These are phyloP conservation scores for Phanerotoma sp. DNA, from an alignment of 2,888 invertebrate species.

Conservation along the genomic window DNA sequence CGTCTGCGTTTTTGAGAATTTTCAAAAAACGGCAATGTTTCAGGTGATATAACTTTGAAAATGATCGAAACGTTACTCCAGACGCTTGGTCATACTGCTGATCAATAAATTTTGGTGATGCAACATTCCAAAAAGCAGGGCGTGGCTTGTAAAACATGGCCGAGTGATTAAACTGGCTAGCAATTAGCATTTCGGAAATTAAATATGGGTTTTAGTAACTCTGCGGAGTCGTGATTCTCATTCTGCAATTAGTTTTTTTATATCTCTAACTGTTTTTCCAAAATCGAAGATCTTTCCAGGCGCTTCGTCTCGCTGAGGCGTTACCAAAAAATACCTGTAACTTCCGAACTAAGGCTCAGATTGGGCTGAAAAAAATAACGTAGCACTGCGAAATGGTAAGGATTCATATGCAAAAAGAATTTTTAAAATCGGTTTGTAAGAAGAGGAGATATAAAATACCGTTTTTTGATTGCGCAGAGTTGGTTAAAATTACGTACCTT, in stretches of 20 bases:
- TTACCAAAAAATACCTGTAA: conserved; percentile 26
- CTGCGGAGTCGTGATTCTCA: not conserved
- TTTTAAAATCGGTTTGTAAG: conserved; percentile 24
- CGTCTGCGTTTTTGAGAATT: no score
- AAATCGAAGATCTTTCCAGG: conserved; percentile 5
- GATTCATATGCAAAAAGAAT: conserved; percentile 37
- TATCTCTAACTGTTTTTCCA: not conserved
- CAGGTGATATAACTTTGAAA: no score
- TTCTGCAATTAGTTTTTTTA: not conserved
- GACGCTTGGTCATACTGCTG: not conserved
- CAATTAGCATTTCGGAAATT: not conserved
- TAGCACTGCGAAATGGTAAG: conserved; percentile 47
- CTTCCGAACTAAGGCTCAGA: conserved; percentile 6
- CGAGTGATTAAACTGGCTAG: not conserved
- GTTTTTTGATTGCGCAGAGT: conserved; percentile 43
- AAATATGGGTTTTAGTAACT: not conserved
- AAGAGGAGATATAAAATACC: conserved; percentile 40
- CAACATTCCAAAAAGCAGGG: not conserved
- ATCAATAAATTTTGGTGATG: not conserved
- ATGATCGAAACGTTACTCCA: not conserved
- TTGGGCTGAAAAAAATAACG: conserved; percentile 33
- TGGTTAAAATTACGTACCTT: conserved; percentile 27
- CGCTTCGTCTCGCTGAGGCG: conserved; percentile 1
- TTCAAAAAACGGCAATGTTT: no score
- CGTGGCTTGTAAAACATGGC: conserved; percentile 14